Percentiles rank a stretch among this genome's conserved stretches.
Evolutionary conservation across 2,113 vertebrate species (phyloP).

Genomic region (Rhineura floridana): DNA sequence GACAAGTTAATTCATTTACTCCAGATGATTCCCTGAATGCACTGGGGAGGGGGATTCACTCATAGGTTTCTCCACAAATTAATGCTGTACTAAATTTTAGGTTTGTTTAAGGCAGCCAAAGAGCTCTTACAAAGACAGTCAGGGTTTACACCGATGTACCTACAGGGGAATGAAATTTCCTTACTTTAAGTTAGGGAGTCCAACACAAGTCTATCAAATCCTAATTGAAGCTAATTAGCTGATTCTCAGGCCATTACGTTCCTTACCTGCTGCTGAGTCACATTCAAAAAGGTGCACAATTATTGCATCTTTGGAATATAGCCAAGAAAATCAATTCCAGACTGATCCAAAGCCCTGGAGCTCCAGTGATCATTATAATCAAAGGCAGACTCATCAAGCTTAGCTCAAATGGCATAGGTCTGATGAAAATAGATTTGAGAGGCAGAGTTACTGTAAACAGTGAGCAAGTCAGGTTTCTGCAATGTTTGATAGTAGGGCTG

Average conservation of each 20-base stretch:
- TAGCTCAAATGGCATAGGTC: not conserved
- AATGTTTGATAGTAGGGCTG: not conserved
- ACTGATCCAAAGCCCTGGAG: not conserved
- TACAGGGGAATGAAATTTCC: not conserved
- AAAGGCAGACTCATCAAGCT: not conserved
- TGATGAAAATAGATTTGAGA: slow-evolving; percentile 20
- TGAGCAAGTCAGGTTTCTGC: not conserved
- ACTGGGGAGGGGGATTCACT: not conserved
- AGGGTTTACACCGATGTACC: accelerated
- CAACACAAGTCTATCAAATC: not conserved
- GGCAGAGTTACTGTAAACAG: not conserved
- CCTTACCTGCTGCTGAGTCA: not conserved
- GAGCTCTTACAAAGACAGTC: not conserved
- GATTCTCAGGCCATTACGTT: not conserved
- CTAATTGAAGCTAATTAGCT: not conserved
- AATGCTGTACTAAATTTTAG: not conserved
- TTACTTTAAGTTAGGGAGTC: not conserved
- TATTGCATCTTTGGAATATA: slow-evolving; percentile 14
- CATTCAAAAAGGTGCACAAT: slow-evolving; percentile 5
- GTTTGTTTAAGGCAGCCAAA: slow-evolving; percentile 5
- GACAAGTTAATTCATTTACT: not conserved
- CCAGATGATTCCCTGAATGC: not conserved
- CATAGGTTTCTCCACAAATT: not conserved
- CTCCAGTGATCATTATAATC: slow-evolving; percentile 33
- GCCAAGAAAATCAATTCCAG: not conserved